phyloP scores from a whole-genome alignment of 2,113 vertebrate species.

The Hemichromis elongatus region DNA sequence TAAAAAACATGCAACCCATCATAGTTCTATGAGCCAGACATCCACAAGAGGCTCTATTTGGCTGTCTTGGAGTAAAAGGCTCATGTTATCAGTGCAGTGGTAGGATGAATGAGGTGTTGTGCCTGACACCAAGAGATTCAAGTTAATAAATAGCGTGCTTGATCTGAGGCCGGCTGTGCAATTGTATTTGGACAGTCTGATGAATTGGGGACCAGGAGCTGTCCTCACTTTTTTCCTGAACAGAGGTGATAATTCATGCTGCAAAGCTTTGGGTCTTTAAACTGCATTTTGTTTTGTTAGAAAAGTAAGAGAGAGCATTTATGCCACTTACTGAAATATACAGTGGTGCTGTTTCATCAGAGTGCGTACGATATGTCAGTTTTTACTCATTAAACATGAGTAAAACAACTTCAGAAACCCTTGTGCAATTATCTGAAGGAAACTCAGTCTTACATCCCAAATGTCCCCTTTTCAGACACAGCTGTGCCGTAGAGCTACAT shows the following conservation, averaged over 20 bases:
- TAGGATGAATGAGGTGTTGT: constrained; percentile 51
- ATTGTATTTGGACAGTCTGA: constrained; percentile 67
- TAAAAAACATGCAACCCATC: not conserved
- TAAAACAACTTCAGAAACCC: not conserved
- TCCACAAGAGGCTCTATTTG: constrained; percentile 35
- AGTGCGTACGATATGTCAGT: not conserved
- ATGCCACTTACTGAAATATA: not conserved
- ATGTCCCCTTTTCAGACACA: not conserved
- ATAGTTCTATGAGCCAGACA: constrained; percentile 39
- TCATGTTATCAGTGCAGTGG: constrained; percentile 29
- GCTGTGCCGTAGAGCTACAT: not conserved
- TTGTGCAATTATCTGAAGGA: not conserved
- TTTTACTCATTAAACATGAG: not conserved
- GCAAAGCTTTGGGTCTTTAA: constrained; percentile 10
- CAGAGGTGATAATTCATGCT: constrained; percentile 48
- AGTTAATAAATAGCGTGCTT: constrained; percentile 62
- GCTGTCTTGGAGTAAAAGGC: constrained; percentile 43
- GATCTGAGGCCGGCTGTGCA: constrained; percentile 42
- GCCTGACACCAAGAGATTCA: constrained; percentile 43
- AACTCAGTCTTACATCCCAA: not conserved
- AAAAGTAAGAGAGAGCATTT: not conserved
- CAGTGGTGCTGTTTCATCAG: not conserved
- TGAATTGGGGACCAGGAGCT: constrained; percentile 59
- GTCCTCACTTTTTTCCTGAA: constrained; percentile 42
- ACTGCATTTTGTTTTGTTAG: not conserved